phyloP scores from a whole-genome alignment of 2,113 vertebrate genomes.

The Sitta europaea region DNA sequence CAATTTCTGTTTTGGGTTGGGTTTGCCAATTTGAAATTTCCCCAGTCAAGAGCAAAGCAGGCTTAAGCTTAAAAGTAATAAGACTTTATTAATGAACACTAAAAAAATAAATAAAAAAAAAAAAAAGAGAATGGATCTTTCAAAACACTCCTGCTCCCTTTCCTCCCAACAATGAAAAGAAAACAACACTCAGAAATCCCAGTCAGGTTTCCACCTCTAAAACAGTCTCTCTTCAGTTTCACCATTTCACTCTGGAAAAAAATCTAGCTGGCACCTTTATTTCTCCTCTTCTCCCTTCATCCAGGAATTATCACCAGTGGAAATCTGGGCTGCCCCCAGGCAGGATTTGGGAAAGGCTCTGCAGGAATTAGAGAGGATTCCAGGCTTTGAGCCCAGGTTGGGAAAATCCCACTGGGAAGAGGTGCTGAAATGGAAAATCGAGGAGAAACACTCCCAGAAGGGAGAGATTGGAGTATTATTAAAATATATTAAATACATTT shows the following conservation, averaged over 20 bases:
- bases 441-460: not conserved
- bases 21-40: no score
- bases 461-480: not conserved
- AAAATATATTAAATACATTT: not conserved
- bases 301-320: not conserved
- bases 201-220: no score
- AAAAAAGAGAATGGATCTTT: no score
- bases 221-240: no score
- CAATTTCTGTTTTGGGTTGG: no score
- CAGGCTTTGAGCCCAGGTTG: not conserved
- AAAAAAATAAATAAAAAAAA: no score
- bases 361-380: not conserved
- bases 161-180: no score
- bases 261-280: fast-evolving
- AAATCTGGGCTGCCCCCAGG: not conserved
- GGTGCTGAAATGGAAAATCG: not conserved
- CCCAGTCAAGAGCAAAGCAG: no score
- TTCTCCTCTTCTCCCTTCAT: not conserved
- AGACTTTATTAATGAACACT: no score
- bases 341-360: not conserved
- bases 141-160: no score
- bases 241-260: not conserved
- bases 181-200: no score
- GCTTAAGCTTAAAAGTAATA: no score
- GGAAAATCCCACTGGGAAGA: not conserved